Evolutionary conservation across 2,113 vertebrate species (phyloP).

Genomic region (Oxygymnocypris stewartii): DNA sequence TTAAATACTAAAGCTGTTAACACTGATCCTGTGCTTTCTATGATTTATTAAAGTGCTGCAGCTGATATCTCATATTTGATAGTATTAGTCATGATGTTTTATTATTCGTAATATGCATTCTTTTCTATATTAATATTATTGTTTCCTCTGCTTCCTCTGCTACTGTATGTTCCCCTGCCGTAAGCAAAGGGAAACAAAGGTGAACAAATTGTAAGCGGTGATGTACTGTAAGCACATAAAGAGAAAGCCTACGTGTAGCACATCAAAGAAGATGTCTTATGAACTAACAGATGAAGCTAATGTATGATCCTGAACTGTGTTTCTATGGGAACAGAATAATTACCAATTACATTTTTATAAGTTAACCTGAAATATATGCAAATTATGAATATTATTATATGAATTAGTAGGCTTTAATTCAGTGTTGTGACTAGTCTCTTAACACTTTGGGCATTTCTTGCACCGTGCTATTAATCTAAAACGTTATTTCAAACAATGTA

Average conservation of each 20-base stretch:
- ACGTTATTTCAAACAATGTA: not conserved
- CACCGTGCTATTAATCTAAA: not conserved
- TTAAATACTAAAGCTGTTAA: not conserved
- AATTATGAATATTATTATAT: not conserved
- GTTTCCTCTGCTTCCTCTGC: too few relatives aligned
- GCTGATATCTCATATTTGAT: not conserved
- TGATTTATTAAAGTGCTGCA: too few relatives aligned
- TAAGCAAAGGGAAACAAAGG: not conserved
- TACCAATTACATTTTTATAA: not conserved
- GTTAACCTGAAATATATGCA: slow-evolving; percentile 6
- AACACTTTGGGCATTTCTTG: not conserved
- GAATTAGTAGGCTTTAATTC: not conserved
- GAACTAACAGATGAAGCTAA: slow-evolving; percentile 9
- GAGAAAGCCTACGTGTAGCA: not conserved
- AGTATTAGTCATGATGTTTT: not conserved
- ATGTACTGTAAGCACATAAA: not conserved
- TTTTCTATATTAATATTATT: not conserved
- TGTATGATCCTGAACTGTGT: not conserved
- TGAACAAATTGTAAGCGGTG: not conserved
- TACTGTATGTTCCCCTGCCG: too few relatives aligned
- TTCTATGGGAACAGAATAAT: slow-evolving; percentile 12
- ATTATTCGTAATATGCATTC: not conserved
- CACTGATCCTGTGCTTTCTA: not conserved
- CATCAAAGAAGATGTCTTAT: not conserved
- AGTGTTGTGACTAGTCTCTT: not conserved